Base-by-base conservation (phyloP, 2,797 vertebrate genomes). In the Yasuhikotakia modesta region DNA sequence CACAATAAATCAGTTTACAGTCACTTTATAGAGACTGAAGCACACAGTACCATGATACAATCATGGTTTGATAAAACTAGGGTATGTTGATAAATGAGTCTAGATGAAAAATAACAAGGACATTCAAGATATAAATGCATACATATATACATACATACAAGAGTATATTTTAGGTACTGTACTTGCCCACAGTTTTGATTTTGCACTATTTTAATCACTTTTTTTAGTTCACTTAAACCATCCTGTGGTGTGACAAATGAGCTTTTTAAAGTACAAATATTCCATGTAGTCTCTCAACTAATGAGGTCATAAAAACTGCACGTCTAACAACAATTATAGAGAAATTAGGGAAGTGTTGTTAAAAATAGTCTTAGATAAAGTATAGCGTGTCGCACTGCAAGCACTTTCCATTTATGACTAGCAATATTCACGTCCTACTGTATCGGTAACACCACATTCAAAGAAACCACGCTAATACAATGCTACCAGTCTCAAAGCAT, bases 171-270 rank as follows among this genome's bases (percentile, higher is more conserved):
- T 8, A 53, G 13, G 12, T 27, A 5, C n/a, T 27, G 22, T 27
- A 58, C 0, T 27, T 58, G 12, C 1, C 8, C 13, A 24, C 3
- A 16, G 22, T 11, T 58, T 58, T 6, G 14, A 12, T 16, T 16
- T 11, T 27, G 22, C 55, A 6, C 13, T 16, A 27, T 58, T 58
- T 58, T 16, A 11, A 58, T 57, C 19, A 24, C 14, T 58, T 58
- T 30, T 27, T 58, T 13, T 12, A 27, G 35, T 14, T 58, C 11
- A 24, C 53, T 24, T 24, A 24, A 22, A 58, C 2, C 14, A 5
- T 17, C 57, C 22, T 58, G 57, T 11, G 57, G 57, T 27, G 57
- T 58, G 57, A 58, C 57, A 58, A 58, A 58, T 58, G 57, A 16
- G 57, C 57, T 63, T n/a, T 63, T 63, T 10, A 35, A 35, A 63